These are phyloP conservation scores for Abrostola tripartita DNA, from an alignment of 2,888 invertebrate species.

Conservation along the genomic window DNA sequence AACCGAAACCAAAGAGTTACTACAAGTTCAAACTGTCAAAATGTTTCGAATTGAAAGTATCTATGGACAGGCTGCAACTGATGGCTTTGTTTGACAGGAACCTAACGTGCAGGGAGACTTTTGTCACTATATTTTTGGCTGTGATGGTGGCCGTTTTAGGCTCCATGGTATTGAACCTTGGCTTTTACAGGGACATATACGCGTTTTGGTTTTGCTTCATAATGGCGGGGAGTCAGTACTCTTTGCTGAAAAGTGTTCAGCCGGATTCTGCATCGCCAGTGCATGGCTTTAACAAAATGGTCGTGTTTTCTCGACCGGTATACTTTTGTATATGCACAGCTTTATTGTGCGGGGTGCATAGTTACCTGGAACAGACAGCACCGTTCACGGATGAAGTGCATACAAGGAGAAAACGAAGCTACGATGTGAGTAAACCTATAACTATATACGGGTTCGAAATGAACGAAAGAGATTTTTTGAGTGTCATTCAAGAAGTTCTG, in stretches of 20 bases:
- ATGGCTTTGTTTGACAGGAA: conserved; percentile 98
- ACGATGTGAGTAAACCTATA: conserved; percentile 70
- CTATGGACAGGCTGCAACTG: conserved; percentile 97
- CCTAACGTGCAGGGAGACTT: conserved; percentile 93
- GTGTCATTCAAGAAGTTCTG: conserved; percentile 91
- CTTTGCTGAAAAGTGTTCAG: conserved; percentile 98
- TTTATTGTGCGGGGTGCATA: conserved; percentile 83
- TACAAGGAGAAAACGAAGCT: conserved; percentile 70
- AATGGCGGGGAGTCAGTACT: conserved; percentile 99
- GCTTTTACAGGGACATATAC: conserved; percentile 96
- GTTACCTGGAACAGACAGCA: conserved; percentile 71
- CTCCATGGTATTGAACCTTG: conserved; percentile 93
- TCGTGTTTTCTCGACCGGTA: conserved; percentile 97
- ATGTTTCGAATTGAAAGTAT: conserved; percentile 91
- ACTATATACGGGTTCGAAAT: conserved; percentile 84
- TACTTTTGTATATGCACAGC: conserved; percentile 96
- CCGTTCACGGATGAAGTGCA: conserved; percentile 61
- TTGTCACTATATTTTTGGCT: conserved; percentile 94
- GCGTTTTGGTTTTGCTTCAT: conserved; percentile 98
- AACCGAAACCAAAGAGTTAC: conserved; percentile 89
- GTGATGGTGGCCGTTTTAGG: conserved; percentile 95
- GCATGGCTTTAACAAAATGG: conserved; percentile 98
- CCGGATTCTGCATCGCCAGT: conserved; percentile 99
- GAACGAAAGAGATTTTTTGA: conserved; percentile 89
- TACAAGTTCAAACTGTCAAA: conserved; percentile 93